These are phyloP conservation scores for Ceraclea dissimilis DNA, from an alignment of 2,888 invertebrate species.

Conservation along the genomic window DNA sequence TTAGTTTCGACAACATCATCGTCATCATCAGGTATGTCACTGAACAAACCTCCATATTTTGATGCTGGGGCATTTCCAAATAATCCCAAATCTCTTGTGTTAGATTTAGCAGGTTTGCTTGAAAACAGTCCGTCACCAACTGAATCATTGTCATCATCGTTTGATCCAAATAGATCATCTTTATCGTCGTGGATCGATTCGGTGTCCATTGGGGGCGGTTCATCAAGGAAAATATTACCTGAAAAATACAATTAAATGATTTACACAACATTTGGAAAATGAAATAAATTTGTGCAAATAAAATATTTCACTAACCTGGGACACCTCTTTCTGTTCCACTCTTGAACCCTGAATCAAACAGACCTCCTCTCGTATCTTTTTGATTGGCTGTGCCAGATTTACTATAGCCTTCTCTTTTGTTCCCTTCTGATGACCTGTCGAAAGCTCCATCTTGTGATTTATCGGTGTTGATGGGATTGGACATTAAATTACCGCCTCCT, in stretches of 20 bases:
- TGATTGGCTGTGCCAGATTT: neutral
- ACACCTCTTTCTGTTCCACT: neutral
- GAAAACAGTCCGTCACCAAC: slow-evolving; percentile 38
- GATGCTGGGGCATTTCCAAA: slow-evolving; percentile 27
- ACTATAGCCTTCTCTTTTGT: neutral
- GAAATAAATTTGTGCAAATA: neutral
- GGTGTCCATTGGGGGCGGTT: slow-evolving; percentile 48
- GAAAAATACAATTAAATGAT: slow-evolving; percentile 10
- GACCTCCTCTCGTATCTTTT: neutral
- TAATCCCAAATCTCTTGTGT: slow-evolving; percentile 27
- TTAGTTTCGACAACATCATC: slow-evolving; percentile 14
- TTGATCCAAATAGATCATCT: slow-evolving; percentile 11
- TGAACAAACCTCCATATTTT: slow-evolving; percentile 26
- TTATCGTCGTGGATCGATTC: slow-evolving; percentile 27
- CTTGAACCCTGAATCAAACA: neutral
- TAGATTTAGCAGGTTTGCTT: slow-evolving; percentile 26
- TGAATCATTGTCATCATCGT: slow-evolving; percentile 22
- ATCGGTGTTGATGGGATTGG: neutral
- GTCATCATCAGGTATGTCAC: slow-evolving; percentile 26
- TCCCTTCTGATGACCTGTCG: neutral
- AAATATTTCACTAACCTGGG: neutral
- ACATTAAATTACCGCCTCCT: slow-evolving; percentile 32
- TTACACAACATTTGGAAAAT: neutral
- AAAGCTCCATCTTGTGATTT: neutral
- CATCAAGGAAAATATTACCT: slow-evolving; percentile 47